These are phyloP conservation scores for Lepeophtheirus salmonis DNA, from an alignment of 1,140 invertebrate genomes.

Conservation along the genomic window DNA sequence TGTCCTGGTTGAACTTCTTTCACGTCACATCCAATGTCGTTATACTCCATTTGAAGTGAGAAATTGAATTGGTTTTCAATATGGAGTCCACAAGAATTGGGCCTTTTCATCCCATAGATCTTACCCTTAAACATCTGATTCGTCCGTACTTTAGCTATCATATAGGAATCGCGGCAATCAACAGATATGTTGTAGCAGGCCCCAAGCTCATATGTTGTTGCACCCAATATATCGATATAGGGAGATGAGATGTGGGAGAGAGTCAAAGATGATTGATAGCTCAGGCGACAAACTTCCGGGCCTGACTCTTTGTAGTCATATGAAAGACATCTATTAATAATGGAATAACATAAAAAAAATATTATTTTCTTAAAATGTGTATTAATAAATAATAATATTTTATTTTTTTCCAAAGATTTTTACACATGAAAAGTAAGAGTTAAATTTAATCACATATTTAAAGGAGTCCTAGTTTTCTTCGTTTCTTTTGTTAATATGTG, in stretches of 20 bases:
- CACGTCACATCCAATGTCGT: conserved; percentile 30
- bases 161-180: conserved; percentile 42
- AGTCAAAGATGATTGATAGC: conserved; percentile 31
- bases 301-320: conserved; percentile 33
- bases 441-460: too few species aligned
- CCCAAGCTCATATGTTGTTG: conserved; percentile 60
- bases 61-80: conserved; percentile 29
- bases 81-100: conserved; percentile 33
- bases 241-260: conserved; percentile 33
- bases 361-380: too few species aligned
- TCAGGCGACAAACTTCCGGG: conserved; percentile 32
- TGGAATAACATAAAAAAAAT: too few species aligned
- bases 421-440: too few species aligned
- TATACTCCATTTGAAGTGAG: conserved; percentile 28
- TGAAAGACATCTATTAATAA: conserved; percentile 32
- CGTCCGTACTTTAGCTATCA: conserved; percentile 32
- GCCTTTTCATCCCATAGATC: conserved; percentile 32
- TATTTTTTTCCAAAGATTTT: too few species aligned
- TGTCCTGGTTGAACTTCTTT: conserved; percentile 28
- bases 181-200: conserved; percentile 87
- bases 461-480: too few species aligned
- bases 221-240: conserved; percentile 30
- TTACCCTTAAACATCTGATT: conserved; percentile 35
- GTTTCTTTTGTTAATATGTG: too few species aligned
- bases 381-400: too few species aligned